Evolutionary conservation across 2,888 invertebrate genomes (phyloP), one percentile per base, ranked within the genome.

Genomic region (Agonum fuliginosum): DNA sequence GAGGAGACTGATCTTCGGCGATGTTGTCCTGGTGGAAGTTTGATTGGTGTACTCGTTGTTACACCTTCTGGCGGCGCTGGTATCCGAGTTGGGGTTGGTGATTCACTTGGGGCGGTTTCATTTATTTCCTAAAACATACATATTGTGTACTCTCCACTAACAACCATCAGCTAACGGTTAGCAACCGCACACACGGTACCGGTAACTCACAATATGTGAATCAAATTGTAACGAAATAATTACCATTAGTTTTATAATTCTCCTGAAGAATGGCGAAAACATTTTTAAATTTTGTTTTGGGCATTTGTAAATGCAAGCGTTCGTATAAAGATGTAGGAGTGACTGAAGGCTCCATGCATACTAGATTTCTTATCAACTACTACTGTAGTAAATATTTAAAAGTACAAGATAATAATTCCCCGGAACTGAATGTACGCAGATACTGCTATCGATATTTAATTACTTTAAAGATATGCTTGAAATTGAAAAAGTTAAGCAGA

Each of bases 11-110:
- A 88, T 77, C 88, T 82, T 78, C 88, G 83, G 65, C 88, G 84
- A n/a, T 87, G 85, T 78, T 85, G 86, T 5, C 79, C 79, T 17
- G 78, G 67, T 41, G 83, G 79, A 37, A 85, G 81, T 80, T 85
- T 86, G 41, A 87, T 84, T 0, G 89, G 89, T 0, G 89, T 89
- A 81, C 89, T 87, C 20, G 86, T 84, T 3, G 86, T 84, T 3
- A 84, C 85, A 46, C 80, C 83, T 69, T 77, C 77, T 14, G 41
- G 12, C n/a, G 58, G 1, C 20, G 41, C 20, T 8, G 54, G 30
- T 62, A 62, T 62, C 14, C 41, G 67, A 14, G 46, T 22, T 6
- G 46, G 70, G 1, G 46, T 1, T 22, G 27, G 10, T 12, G 46
- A 37, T 67, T 22, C 67, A 17, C 14, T 22, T 19, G 24, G 5